Conservation (phyloP, 2,797 vertebrate species). For the Rhinatrema bivittatum region DNA sequence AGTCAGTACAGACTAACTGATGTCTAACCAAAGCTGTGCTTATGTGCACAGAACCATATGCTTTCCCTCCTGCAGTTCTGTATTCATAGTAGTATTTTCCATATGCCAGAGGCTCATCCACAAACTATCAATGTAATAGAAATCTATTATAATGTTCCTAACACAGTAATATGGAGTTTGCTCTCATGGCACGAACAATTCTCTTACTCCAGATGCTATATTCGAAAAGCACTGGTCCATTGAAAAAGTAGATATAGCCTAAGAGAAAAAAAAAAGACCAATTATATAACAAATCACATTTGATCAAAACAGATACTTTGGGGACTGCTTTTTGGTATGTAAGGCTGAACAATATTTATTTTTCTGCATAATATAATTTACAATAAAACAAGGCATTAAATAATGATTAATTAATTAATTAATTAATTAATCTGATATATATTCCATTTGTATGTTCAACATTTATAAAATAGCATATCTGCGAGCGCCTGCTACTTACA, state of each 20-base stretch:
- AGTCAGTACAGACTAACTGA: constrained; percentile 16
- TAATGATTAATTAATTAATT: too few species aligned
- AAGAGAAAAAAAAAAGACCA: constrained; percentile 16
- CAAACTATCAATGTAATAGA: constrained; percentile 14
- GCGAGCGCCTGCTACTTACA: too few species aligned
- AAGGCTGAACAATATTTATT: too few species aligned
- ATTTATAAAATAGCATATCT: too few species aligned
- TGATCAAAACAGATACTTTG: too few species aligned
- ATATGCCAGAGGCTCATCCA: constrained; percentile 20
- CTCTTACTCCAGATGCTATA: constrained; percentile 77
- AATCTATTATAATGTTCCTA: too few species aligned
- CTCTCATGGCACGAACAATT: constrained; percentile 68
- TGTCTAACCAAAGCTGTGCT: constrained; percentile 21
- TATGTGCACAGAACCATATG: constrained; percentile 49
- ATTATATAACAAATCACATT: neutral
- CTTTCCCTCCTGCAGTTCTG: constrained; percentile 5
- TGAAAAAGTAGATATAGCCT: constrained; percentile 88
- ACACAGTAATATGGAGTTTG: constrained; percentile 83
- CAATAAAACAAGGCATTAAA: too few species aligned
- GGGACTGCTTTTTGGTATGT: too few species aligned
- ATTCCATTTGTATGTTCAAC: too few species aligned
- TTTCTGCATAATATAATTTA: too few species aligned
- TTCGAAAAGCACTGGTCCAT: constrained; percentile 72
- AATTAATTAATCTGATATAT: too few species aligned
- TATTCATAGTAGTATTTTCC: constrained; percentile 2